phyloP scores from a whole-genome alignment of 2,797 vertebrate genomes.

The Micromesistius poutassou region DNA sequence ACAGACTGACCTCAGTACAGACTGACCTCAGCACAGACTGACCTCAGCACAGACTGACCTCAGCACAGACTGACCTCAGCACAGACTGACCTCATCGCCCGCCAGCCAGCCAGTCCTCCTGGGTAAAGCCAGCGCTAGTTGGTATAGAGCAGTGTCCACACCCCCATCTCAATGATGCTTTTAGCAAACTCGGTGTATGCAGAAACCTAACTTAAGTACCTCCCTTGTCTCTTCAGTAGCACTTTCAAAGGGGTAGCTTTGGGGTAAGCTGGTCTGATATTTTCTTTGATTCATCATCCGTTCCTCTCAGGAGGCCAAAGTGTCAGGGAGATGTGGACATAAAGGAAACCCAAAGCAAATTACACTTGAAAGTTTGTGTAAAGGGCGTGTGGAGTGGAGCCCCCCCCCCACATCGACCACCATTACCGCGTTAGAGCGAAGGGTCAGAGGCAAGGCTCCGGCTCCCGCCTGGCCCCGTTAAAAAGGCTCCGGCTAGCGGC shows the following conservation, averaged over 20 bases:
- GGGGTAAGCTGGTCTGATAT: too few species aligned
- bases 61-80: neutral
- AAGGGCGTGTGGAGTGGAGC: neutral
- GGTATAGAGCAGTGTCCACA: neutral
- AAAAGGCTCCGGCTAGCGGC: neutral
- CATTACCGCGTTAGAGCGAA: too few species aligned
- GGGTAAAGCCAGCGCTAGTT: neutral
- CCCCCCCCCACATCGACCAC: neutral
- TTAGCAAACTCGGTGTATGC: too few species aligned
- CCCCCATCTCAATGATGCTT: too few species aligned
- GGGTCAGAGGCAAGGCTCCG: neutral
- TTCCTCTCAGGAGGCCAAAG: neutral
- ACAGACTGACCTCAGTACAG: too few species aligned
- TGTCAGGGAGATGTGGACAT: neutral
- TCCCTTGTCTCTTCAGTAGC: neutral
- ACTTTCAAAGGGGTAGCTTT: neutral
- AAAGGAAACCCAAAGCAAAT: neutral
- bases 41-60: too few species aligned
- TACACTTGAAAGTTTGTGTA: neutral
- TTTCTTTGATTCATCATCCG: too few species aligned
- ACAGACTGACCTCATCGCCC: too few species aligned
- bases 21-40: too few species aligned
- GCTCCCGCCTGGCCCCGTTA: neutral
- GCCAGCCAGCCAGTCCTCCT: neutral
- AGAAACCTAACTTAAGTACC: too few species aligned